Evolutionary conservation across 2,113 vertebrate genomes (phyloP), one percentile per base, ranked within the genome.

Genomic region (Apodemus sylvaticus): DNA sequence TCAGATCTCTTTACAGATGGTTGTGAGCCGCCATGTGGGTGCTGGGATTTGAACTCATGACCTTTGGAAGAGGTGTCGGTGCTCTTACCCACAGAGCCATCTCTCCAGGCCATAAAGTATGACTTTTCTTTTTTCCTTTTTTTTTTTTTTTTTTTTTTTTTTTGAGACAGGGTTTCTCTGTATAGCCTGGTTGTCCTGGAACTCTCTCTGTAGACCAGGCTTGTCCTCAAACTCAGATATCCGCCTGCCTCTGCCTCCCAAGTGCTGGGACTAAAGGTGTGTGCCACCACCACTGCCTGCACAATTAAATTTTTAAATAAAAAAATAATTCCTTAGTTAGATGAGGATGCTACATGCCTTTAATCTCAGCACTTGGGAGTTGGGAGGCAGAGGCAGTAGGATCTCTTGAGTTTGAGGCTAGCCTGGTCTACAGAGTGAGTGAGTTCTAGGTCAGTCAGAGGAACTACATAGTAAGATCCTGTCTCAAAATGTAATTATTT

Each of bases 201-300:
- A n/a, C n/a, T n/a, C n/a, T n/a, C n/a, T n/a, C n/a, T n/a, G 64
- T 70, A 42, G 29, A 66, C 7, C 60, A 86, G n/a, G 31, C 53
- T 92, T 92, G 13, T 19, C 66, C 31, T 36, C 0, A 5, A 73
- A 36, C 20, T 42, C 29, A 3, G 16, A n/a, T 5, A 34, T 36
- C 66, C 19, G 10, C 12, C 39, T 71, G 64, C 45, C 12, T 92
- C 39, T 26, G 51, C 19, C 66, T 48, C 31, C n/a, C 12, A 8
- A 58, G 78, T 83, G 7, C 53, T 73, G 66, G 66, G 29, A 45
- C 42, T 36, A 73, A 16, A 83, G 53, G 39, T 17, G 3, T 60
- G 29, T 0, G 4, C 26, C n/a, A 26, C n/a, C 0, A n/a, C n/a
- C n/a, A 29, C 39, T 0, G 0, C 7, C 16, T 8, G 26, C 45